Conservation (phyloP, 2,888 invertebrate species). For the Sipha maydis region DNA sequence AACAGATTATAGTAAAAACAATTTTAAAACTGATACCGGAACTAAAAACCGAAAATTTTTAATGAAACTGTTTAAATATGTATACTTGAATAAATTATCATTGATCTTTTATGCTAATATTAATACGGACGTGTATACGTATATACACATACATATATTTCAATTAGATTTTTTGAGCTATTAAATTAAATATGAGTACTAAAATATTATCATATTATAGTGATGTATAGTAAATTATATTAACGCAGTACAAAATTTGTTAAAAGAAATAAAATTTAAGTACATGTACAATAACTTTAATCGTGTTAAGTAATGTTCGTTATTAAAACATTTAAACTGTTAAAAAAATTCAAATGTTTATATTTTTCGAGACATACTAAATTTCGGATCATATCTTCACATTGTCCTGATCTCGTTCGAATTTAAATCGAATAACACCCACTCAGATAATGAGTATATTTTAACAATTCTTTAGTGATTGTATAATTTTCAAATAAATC, state of each 20-base stretch:
- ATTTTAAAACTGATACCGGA: conserved; percentile 6
- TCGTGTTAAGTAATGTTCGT: not conserved
- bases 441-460: not conserved
- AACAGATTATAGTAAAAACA: not conserved
- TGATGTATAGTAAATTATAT: not conserved
- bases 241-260: not conserved
- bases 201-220: not conserved
- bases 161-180: too few relatives aligned
- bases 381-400: too few relatives aligned
- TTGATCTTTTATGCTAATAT: not conserved
- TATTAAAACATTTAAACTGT: too few relatives aligned
- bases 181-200: too few relatives aligned
- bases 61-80: conserved; percentile 1
- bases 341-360: too few relatives aligned
- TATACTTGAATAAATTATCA: not conserved
- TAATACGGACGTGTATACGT: not conserved
- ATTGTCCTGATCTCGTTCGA: not conserved
- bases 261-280: not conserved
- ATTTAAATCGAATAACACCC: not conserved
- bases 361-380: too few relatives aligned
- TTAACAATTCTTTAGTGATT: not conserved
- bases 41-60: not conserved
- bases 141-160: not conserved
- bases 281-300: not conserved
- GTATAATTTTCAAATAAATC: not conserved